Conservation (phyloP, 2,797 vertebrate species). For the Acrocephalus scirpaceus region DNA sequence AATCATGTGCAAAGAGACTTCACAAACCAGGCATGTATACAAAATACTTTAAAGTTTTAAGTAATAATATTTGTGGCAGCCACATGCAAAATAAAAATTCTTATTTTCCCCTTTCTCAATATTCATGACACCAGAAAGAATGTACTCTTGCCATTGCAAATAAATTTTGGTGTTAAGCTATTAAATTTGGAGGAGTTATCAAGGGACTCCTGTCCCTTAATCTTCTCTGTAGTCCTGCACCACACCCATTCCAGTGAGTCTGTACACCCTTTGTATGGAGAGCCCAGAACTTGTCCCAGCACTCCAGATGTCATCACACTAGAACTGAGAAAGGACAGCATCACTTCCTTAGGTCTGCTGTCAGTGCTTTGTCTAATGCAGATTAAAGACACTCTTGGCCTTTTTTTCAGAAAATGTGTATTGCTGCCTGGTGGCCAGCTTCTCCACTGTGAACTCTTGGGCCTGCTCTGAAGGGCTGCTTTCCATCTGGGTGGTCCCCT, state of each 20-base stretch:
- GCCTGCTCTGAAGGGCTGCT: neutral
- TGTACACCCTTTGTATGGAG: neutral
- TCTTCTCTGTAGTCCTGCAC: neutral
- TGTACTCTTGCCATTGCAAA: neutral
- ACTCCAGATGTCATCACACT: neutral
- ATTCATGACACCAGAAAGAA: neutral
- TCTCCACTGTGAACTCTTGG: neutral
- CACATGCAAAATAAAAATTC: neutral
- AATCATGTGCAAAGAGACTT: neutral
- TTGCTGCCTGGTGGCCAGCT: neutral
- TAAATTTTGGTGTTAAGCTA: neutral
- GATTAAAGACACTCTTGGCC: neutral
- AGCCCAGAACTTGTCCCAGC: neutral
- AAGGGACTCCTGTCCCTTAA: neutral
- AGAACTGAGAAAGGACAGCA: neutral
- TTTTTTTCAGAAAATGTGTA: neutral
- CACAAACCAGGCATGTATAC: neutral
- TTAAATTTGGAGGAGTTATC: neutral
- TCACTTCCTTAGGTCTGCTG: neutral
- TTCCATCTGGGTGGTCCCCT: neutral
- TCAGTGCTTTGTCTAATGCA: neutral
- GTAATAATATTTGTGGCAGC: accelerated
- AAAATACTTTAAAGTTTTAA: neutral
- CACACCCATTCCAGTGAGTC: neutral
- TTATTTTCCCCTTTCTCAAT: neutral